Percentiles rank a stretch among this genome's conserved stretches.
Evolutionary conservation across 2,113 vertebrate species (phyloP).

Genomic region (Ceyx melanurus): DNA sequence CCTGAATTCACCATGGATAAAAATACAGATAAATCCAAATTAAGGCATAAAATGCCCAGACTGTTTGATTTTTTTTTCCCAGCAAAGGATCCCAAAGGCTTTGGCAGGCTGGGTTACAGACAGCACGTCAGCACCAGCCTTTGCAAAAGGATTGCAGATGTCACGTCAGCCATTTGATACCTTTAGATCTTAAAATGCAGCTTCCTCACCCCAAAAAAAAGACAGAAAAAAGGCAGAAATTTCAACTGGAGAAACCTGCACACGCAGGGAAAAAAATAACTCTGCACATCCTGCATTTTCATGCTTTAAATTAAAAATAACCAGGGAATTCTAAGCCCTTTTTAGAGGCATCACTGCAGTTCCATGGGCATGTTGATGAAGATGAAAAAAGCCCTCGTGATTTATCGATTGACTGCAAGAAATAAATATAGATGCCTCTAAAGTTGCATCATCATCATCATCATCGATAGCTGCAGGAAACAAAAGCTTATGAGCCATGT

Average conservation of each 20-base stretch:
- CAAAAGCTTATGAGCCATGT: neutral
- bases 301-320: neutral
- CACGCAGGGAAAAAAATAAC: neutral
- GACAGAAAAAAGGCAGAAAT: neutral
- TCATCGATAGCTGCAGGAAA: neutral
- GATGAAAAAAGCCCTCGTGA: neutral
- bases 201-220: neutral
- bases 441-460: neutral
- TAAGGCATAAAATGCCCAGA: neutral
- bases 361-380: neutral
- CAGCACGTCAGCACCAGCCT: fast-evolving
- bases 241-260: neutral
- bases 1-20: neutral
- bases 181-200: neutral
- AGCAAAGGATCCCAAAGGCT: neutral
- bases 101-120: neutral
- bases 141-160: neutral
- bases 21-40: neutral
- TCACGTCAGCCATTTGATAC: neutral
- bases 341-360: neutral
- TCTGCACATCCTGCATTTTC: neutral
- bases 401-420: neutral
- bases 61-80: neutral
- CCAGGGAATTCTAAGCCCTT: neutral
- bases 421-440: neutral